phyloP scores from a whole-genome alignment of 2,797 vertebrate genomes.

The Spea hammondii region DNA sequence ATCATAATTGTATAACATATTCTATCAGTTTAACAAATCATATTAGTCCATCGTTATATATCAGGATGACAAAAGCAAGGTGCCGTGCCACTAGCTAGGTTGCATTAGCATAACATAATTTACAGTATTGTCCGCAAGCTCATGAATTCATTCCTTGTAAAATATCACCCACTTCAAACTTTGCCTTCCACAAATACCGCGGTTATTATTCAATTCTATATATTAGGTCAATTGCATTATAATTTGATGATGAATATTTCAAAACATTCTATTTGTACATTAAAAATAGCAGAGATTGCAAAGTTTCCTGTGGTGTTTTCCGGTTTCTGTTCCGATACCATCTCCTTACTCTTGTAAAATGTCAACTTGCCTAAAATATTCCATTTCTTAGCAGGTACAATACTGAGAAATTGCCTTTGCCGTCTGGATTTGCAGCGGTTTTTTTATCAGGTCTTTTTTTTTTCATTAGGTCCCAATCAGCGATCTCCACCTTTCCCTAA shows the following conservation, averaged over 20 bases:
- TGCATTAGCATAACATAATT: conserved; percentile 44
- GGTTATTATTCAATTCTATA: background rate
- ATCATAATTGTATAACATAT: conserved; percentile 40
- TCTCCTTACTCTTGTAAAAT: conserved; percentile 64
- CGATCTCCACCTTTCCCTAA: conserved; percentile 65
- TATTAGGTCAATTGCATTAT: background rate
- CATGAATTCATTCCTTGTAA: conserved; percentile 16
- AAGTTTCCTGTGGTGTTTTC: conserved; percentile 27
- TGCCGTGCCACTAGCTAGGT: background rate
- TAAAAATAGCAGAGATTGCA: background rate
- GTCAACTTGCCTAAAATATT: conserved; percentile 62
- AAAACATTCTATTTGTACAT: background rate
- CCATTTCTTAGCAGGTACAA: conserved; percentile 56
- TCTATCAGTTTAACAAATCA: conserved; percentile 49
- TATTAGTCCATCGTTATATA: conserved; percentile 35
- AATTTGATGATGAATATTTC: conserved; percentile 1
- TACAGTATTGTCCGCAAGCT: conserved; percentile 30
- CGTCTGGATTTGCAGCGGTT: conserved; percentile 67
- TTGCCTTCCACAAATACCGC: background rate
- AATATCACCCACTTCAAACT: background rate
- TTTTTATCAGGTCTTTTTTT: conserved; percentile 63
- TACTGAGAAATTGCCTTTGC: conserved; percentile 64
- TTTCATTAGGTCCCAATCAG: conserved; percentile 70
- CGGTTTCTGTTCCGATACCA: conserved; percentile 56
- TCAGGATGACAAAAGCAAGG: conserved; percentile 37